Conservation (phyloP, 1,140 invertebrate species). For the Cephus cinctus region DNA sequence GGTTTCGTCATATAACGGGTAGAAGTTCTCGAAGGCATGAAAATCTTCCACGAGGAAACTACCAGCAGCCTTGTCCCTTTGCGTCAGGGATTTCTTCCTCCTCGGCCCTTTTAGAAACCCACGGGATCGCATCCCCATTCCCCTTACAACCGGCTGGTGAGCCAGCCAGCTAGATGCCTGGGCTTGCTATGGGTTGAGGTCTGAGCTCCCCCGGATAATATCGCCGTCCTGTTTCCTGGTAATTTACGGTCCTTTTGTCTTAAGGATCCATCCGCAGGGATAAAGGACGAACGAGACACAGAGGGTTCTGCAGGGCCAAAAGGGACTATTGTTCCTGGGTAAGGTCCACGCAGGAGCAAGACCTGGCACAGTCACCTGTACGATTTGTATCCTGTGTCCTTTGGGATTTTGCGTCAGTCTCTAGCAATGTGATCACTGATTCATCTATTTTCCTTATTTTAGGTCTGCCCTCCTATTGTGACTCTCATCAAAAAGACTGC, state of each 20-base stretch:
- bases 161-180: too few relatives aligned
- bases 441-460: too few relatives aligned
- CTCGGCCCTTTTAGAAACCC: too few relatives aligned
- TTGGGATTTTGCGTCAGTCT: too few relatives aligned
- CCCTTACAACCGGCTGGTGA: too few relatives aligned
- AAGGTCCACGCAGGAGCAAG: not conserved
- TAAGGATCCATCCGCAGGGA: conserved; percentile 13
- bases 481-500: too few relatives aligned
- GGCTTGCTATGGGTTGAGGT: conserved; percentile 6
- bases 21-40: not conserved
- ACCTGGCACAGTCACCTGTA: too few relatives aligned
- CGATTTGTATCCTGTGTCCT: too few relatives aligned
- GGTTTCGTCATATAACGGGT: too few relatives aligned
- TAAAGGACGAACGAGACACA: not conserved
- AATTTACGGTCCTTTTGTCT: conserved; percentile 30
- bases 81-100: not conserved
- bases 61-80: not conserved
- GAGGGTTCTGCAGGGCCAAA: not conserved
- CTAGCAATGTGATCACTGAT: too few relatives aligned
- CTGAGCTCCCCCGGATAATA: conserved; percentile 19
- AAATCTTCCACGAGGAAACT: conserved; percentile 6
- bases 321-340: not conserved
- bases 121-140: not conserved
- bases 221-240: conserved; percentile 12
- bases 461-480: too few relatives aligned